Base-by-base conservation (phyloP, 2,797 vertebrate genomes). In the Megaceryle alcyon region DNA sequence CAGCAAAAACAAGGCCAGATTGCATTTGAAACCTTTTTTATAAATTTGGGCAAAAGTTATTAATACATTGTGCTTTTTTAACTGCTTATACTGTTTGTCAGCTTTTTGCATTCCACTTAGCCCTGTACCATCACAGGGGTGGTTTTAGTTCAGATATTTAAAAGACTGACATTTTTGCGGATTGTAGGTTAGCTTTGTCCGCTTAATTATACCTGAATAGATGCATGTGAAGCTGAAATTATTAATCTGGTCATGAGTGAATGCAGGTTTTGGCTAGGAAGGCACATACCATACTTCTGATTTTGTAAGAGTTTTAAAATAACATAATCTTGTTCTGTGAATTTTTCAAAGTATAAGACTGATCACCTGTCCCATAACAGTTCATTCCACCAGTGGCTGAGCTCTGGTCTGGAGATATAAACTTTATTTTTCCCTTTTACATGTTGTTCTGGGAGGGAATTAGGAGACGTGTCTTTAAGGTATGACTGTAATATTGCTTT, bases 251-350 rank as follows among this genome's bases (percentile, higher is more conserved):
- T 77, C 9, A n/a, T 10, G 10, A 65, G 28, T 31, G 25, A 64
- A 77, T 6, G 13, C 10, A 11, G 31, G 0, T 29, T 71, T 44
- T 44, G 20, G 14, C 18, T 35, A 53, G 20, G 17, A 39, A 41
- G 26, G 28, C 16, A 33, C 5, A 16, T 18, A 35, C 0, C 5
- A 2, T 21, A 5, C 63, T 84, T 77, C 2, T 6, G 31, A 2
- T 49, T 88, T 16, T 21, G 5, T 56, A 48, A 63, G 39, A 65
- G 2, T n/a, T 86, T 80, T 85, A 23, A 65, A 73, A 51, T 33
- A 0, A 46, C 16, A 26, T 14, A 43, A 44, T 48, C n/a, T 57
- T 46, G 4, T 65, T 48, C 41, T 33, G 14, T 56, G 19, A 66
- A 26, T 82, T 82, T 43, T 26, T 13, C 64, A 28, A 73, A 39